phyloP scores from a whole-genome alignment of 2,797 vertebrate genomes.

The Darevskia nairensis region DNA sequence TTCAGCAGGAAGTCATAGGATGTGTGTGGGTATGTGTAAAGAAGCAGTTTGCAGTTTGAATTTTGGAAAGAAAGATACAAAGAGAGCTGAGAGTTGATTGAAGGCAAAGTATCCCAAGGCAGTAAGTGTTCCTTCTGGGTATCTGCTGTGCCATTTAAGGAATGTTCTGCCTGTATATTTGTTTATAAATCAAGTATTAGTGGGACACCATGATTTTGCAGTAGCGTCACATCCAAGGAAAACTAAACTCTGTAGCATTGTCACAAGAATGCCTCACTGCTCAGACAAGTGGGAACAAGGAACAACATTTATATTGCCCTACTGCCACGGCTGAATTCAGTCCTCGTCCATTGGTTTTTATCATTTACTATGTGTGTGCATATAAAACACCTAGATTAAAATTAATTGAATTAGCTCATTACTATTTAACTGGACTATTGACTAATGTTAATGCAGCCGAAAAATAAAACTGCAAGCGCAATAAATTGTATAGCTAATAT shows the following conservation, averaged over 20 bases:
- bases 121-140: not conserved
- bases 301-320: not conserved
- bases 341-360: not conserved
- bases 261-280: not conserved
- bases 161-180: not conserved
- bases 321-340: not conserved
- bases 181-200: not conserved
- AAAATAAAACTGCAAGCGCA: not conserved
- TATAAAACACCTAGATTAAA: conserved; percentile 12
- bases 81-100: not conserved
- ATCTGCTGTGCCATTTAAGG: not conserved
- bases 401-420: not conserved
- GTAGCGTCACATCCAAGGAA: not conserved
- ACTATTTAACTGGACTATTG: not conserved
- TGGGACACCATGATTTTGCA: not conserved
- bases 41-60: not conserved
- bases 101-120: not conserved
- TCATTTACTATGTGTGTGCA: not conserved
- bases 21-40: too few relatives aligned
- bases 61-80: not conserved
- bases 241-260: not conserved
- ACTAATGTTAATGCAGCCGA: not conserved
- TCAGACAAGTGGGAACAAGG: not conserved
- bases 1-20: too few relatives aligned
- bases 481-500: conserved; percentile 6